phyloP scores from a whole-genome alignment of 2,797 vertebrate species.

The Cuniculus paca region DNA sequence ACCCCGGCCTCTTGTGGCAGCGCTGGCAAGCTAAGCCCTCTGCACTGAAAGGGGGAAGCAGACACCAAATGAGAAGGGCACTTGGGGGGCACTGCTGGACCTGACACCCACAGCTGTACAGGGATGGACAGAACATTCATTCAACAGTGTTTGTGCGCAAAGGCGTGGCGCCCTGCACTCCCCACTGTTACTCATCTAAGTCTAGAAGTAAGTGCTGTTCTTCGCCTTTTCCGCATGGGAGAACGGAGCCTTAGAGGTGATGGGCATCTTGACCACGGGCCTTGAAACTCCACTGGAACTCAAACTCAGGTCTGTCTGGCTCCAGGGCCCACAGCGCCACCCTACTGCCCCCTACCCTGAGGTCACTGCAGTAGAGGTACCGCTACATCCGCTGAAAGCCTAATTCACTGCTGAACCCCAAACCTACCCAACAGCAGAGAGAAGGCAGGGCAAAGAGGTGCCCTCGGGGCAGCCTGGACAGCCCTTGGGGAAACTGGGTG shows the following conservation, averaged over 20 bases:
- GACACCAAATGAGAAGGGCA: background rate
- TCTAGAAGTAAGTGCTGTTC: background rate
- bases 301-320: background rate
- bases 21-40: background rate
- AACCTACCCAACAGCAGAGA: background rate
- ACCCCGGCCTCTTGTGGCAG: background rate
- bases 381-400: background rate
- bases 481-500: background rate
- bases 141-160: fast-evolving
- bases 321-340: fast-evolving
- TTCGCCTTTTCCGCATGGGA: background rate
- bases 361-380: background rate
- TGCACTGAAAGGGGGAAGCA: background rate
- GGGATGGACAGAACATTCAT: background rate
- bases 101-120: background rate
- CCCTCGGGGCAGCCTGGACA: background rate
- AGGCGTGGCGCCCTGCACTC: fast-evolving
- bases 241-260: background rate
- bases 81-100: background rate
- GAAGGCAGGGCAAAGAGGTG: background rate
- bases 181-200: fast-evolving
- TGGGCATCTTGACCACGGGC: background rate
- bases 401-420: background rate
- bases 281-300: background rate
- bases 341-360: background rate